phyloP scores from a whole-genome alignment of 2,888 invertebrate species.

The Caenorhabditis sp. region DNA sequence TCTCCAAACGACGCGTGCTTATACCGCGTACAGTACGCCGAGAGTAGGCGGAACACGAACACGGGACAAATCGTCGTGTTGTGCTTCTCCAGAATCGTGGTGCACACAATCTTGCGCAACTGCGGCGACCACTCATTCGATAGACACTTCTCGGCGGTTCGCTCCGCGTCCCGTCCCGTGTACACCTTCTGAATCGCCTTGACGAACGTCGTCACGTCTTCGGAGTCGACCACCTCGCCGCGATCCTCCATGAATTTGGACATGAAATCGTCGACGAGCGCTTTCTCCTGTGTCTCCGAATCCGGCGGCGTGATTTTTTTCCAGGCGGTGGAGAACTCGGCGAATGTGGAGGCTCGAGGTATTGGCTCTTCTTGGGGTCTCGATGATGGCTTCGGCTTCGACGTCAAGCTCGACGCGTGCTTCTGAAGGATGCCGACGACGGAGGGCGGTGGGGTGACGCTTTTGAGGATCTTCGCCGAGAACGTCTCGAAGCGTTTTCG shows the following conservation, averaged over 20 bases:
- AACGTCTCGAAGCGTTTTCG: constrained; percentile 53
- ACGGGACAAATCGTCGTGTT: constrained; percentile 16
- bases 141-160: constrained; percentile 42
- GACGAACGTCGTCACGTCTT: constrained; percentile 37
- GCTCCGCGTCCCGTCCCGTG: constrained; percentile 27
- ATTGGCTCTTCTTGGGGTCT: not conserved
- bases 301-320: not conserved
- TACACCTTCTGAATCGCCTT: constrained; percentile 20
- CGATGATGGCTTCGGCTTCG: not conserved
- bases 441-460: constrained; percentile 46
- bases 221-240: constrained; percentile 45
- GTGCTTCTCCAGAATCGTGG: constrained; percentile 26
- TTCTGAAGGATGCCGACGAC: constrained; percentile 53
- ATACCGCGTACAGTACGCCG: constrained; percentile 44
- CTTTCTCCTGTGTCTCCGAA: constrained; percentile 20
- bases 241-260: constrained; percentile 32
- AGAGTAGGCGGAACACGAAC: constrained; percentile 50
- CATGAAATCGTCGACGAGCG: constrained; percentile 43
- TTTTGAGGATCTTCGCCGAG: constrained; percentile 59
- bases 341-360: constrained; percentile 18
- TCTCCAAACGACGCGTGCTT: constrained; percentile 44
- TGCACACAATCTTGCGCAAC: constrained; percentile 28
- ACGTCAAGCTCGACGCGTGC: constrained; percentile 23
- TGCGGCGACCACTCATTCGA: constrained; percentile 46
- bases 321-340: constrained; percentile 23